phyloP scores from a whole-genome alignment of 2,113 vertebrate genomes.

The Pseudorhombus dupliciocellatus region DNA sequence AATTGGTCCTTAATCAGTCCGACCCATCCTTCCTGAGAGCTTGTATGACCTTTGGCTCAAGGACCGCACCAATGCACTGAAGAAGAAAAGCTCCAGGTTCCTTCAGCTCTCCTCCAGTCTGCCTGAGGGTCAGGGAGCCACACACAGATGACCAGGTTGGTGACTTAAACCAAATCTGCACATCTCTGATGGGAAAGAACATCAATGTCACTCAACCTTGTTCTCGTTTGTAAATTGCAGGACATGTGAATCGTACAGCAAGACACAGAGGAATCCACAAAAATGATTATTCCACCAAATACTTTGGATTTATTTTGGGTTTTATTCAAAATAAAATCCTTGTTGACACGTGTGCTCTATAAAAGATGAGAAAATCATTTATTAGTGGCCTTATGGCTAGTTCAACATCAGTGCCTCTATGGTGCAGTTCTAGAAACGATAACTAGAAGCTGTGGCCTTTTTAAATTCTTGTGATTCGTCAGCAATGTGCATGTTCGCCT shows the following conservation, averaged over 20 bases:
- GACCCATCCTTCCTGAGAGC: slow-evolving; percentile 80
- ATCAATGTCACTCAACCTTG: neutral
- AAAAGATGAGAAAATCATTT: too few relatives aligned
- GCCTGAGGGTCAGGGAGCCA: slow-evolving; percentile 33
- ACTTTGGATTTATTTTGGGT: neutral
- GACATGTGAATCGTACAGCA: slow-evolving; percentile 1
- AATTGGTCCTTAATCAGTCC: slow-evolving; percentile 76
- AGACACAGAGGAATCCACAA: slow-evolving; percentile 5
- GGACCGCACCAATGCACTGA: slow-evolving; percentile 49
- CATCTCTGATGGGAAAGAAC: neutral
- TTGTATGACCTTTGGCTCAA: slow-evolving; percentile 68
- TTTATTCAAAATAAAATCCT: slow-evolving; percentile 25
- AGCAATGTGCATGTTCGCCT: neutral
- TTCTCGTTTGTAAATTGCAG: slow-evolving; percentile 33
- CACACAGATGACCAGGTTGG: slow-evolving; percentile 14
- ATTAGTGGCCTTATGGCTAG: too few relatives aligned
- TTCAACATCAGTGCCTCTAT: too few relatives aligned
- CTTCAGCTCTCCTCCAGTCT: slow-evolving; percentile 55
- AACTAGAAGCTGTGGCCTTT: neutral
- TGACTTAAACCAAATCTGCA: neutral
- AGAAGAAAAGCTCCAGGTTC: slow-evolving; percentile 61
- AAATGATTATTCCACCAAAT: neutral
- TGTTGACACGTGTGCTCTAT: neutral
- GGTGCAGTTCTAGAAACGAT: neutral
- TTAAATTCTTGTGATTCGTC: neutral